A percentile compares a stretch with the other conserved stretches of the same genome.
phyloP scores from a whole-genome alignment of 2,113 vertebrate species.

The Cathartes aura region DNA sequence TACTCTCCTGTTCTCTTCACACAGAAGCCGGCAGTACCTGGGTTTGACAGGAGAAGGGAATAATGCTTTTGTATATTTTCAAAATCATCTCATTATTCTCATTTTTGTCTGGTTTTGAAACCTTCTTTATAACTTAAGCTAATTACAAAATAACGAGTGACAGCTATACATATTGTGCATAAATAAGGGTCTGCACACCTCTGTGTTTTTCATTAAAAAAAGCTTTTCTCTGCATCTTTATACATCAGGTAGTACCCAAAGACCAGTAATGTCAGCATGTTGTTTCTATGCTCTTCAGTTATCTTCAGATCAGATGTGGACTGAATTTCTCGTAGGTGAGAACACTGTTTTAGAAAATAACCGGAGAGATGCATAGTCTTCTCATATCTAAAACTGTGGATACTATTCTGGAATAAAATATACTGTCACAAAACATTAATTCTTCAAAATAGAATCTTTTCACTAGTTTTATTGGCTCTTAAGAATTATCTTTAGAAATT shows the following conservation, averaged over 20 bases:
- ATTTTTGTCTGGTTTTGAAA: not conserved
- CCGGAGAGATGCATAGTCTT: not conserved
- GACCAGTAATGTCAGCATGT: not conserved
- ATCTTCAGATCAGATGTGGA: not conserved
- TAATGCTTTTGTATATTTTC: not conserved
- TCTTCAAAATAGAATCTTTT: not conserved
- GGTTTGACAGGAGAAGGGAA: not conserved
- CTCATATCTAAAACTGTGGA: not conserved
- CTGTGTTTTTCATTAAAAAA: not conserved
- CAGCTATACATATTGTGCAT: not conserved
- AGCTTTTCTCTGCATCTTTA: not conserved
- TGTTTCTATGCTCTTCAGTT: not conserved
- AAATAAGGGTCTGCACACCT: not conserved
- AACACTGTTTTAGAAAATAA: not conserved
- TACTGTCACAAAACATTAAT: not conserved
- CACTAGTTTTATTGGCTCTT: not conserved
- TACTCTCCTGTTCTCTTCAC: not conserved
- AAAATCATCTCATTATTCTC: not conserved
- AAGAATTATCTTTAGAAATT: not conserved
- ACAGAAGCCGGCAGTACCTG: not conserved
- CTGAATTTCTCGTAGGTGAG: not conserved
- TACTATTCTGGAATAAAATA: not conserved
- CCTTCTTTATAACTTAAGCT: not conserved
- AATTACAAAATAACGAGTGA: not conserved
- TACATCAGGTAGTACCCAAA: not conserved